Percentiles rank a stretch among this genome's conserved stretches.
Conservation (phyloP, 2,888 invertebrate genomes). For the Formica aserva region DNA sequence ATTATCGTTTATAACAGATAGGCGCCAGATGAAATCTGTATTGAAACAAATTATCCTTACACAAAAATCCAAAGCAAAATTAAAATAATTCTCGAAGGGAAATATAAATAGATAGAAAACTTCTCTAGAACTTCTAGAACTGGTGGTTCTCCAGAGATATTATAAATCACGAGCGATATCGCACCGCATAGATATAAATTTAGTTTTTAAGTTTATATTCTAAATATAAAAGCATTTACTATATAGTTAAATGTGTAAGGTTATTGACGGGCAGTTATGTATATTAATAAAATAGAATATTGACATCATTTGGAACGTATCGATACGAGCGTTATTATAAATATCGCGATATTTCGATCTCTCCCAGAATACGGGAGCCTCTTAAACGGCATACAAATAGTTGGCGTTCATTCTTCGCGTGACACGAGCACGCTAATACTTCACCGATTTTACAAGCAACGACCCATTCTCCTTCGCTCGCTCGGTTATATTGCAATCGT, state of each 20-base stretch:
- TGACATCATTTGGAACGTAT: neutral
- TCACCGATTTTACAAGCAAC: slow-evolving; percentile 55
- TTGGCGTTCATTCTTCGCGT: slow-evolving; percentile 51
- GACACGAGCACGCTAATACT: slow-evolving; percentile 52
- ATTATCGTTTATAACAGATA: neutral
- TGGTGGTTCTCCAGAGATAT: neutral
- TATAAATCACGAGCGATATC: neutral
- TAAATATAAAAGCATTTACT: neutral
- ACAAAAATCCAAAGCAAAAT: slow-evolving; percentile 3
- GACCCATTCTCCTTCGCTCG: slow-evolving; percentile 18
- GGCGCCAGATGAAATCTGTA: neutral
- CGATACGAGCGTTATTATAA: neutral
- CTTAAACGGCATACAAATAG: slow-evolving; percentile 55
- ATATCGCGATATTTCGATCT: slow-evolving; percentile 21
- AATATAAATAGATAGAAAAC: neutral
- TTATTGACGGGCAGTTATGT: neutral
- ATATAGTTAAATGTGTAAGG: neutral
- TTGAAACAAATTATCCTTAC: neutral
- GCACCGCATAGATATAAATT: neutral
- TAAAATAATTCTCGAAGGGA: neutral
- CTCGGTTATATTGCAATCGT: slow-evolving; percentile 56
- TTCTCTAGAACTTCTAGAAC: neutral
- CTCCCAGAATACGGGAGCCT: neutral
- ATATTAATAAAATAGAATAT: neutral
- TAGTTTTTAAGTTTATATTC: neutral